phyloP scores from a whole-genome alignment of 2,797 vertebrate species.

The Gambelia wislizenii region DNA sequence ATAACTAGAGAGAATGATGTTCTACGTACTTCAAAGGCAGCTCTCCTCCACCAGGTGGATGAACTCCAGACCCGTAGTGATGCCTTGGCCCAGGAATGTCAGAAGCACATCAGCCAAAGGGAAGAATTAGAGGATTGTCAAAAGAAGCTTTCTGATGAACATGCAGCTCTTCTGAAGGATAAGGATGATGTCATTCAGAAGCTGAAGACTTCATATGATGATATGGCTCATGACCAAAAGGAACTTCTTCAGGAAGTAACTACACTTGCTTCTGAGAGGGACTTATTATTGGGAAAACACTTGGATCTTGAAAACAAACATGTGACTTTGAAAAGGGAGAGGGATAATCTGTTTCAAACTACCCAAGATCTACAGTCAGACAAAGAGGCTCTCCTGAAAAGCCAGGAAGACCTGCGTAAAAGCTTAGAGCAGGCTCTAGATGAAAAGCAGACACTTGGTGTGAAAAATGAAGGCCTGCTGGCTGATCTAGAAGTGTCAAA shows the following conservation, averaged over 20 bases:
- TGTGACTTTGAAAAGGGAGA: constrained; percentile 62
- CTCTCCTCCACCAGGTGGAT: constrained; percentile 74
- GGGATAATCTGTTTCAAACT: constrained; percentile 54
- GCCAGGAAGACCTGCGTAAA: constrained; percentile 58
- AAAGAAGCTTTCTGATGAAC: constrained; percentile 82
- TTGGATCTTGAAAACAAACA: constrained; percentile 60
- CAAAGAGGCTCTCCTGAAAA: constrained; percentile 68
- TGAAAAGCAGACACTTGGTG: constrained; percentile 77
- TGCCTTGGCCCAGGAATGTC: constrained; percentile 67
- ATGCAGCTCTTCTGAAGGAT: constrained; percentile 74
- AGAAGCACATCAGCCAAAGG: constrained; percentile 77
- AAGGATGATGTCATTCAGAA: constrained; percentile 77
- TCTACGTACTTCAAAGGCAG: constrained; percentile 69
- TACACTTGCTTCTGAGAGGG: constrained; percentile 72
- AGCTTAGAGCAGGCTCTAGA: constrained; percentile 51
- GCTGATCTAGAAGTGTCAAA: constrained; percentile 72
- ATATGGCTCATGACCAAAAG: constrained; percentile 69
- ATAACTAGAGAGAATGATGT: constrained; percentile 76
- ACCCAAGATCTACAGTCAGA: constrained; percentile 64
- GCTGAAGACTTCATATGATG: constrained; percentile 75
- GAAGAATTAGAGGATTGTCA: constrained; percentile 70
- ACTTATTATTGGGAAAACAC: constrained; percentile 54
- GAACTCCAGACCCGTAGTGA: constrained; percentile 78
- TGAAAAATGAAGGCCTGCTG: constrained; percentile 75
- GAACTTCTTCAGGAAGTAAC: constrained; percentile 68